Percentiles rank a stretch among this genome's conserved stretches.
phyloP scores from a whole-genome alignment of 2,888 invertebrate genomes.

The Apodemia zela region DNA sequence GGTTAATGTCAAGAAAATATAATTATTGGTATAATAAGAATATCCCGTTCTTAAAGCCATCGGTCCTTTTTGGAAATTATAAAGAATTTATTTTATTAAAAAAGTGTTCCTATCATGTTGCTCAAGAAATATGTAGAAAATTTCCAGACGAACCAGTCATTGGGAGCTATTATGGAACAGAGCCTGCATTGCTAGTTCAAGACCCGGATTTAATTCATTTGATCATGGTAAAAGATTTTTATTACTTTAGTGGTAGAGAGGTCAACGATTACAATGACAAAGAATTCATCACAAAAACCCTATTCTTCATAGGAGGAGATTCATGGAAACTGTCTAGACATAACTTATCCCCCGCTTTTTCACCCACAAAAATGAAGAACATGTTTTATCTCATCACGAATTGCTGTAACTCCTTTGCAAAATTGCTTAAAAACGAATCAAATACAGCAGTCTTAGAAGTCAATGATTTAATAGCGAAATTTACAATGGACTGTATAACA shows the following conservation, averaged over 20 bases:
- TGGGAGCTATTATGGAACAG: too few species aligned
- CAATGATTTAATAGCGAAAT: constrained; percentile 40
- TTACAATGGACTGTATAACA: constrained; percentile 52
- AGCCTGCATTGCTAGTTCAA: constrained; percentile 49
- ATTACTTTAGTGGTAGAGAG: constrained; percentile 56
- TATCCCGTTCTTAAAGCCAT: constrained; percentile 43
- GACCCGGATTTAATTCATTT: constrained; percentile 52
- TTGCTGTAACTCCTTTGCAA: constrained; percentile 43
- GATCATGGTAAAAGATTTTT: constrained; percentile 54
- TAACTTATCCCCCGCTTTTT: constrained; percentile 54
- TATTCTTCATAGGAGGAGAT: constrained; percentile 52
- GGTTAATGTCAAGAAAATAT: constrained; percentile 21
- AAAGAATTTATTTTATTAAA: constrained; percentile 43
- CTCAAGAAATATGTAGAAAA: constrained; percentile 43
- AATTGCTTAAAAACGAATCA: constrained; percentile 38
- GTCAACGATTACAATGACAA: constrained; percentile 41
- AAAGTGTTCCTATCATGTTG: constrained; percentile 38
- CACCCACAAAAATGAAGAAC: constrained; percentile 56
- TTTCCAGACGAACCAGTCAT: constrained; percentile 32
- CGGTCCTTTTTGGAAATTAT: constrained; percentile 53
- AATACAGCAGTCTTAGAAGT: constrained; percentile 36
- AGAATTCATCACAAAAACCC: constrained; percentile 44
- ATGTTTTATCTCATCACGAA: constrained; percentile 57
- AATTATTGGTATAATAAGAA: constrained; percentile 52
- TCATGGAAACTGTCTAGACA: constrained; percentile 57